Evolutionary conservation across 2,797 vertebrate genomes (phyloP).

Genomic region (Typhlichthys subterraneus): DNA sequence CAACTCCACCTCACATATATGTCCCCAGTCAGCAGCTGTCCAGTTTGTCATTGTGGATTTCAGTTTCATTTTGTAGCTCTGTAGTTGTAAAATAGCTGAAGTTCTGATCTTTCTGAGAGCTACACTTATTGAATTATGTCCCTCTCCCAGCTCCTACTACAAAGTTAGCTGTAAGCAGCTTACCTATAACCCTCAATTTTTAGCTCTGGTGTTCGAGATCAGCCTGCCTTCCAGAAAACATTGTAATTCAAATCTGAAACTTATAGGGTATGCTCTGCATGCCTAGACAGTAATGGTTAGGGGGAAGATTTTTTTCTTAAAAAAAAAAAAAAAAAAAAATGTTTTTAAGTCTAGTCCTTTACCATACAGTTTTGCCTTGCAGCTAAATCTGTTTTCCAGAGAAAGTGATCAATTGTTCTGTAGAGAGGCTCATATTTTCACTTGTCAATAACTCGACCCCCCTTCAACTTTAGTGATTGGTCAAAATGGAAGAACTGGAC

Average conservation of each 20-base stretch:
- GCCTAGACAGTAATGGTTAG: conserved; percentile 10
- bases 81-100: conserved; percentile 33
- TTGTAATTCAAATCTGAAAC: conserved; percentile 24
- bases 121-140: conserved; percentile 68
- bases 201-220: conserved; percentile 31
- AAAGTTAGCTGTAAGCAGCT: conserved; percentile 69
- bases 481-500: conserved; percentile 37
- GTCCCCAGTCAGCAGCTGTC: conserved; percentile 70
- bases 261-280: conserved; percentile 1
- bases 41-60: conserved; percentile 71
- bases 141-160: conserved; percentile 46
- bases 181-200: conserved; percentile 57
- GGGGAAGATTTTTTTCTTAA: background rate
- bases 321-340: too few relatives aligned
- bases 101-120: conserved; percentile 56
- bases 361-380: conserved; percentile 5
- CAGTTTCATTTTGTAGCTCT: conserved; percentile 49
- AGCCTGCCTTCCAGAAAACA: conserved; percentile 22
- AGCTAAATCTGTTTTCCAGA: conserved; percentile 4
- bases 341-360: background rate
- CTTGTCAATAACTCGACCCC: conserved; percentile 47
- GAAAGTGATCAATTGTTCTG: conserved; percentile 14
- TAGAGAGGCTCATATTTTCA: conserved; percentile 27
- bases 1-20: conserved; percentile 56
- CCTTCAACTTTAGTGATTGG: conserved; percentile 43